Conservation (phyloP, 1,140 invertebrate genomes). For the Zaprionus camerounensis region DNA sequence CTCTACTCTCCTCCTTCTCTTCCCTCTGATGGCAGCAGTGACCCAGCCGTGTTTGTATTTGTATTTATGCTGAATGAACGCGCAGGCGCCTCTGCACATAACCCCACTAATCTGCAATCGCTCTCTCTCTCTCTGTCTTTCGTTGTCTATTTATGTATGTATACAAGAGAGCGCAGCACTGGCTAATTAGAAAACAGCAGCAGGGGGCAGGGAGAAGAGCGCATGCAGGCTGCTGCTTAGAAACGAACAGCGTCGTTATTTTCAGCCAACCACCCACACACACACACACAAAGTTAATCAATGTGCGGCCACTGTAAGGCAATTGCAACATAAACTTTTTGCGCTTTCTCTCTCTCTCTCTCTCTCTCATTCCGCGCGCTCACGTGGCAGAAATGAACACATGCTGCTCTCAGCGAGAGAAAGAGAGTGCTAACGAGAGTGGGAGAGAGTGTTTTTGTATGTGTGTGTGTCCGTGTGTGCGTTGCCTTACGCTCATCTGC, state of each 20-base stretch:
- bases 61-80: conserved; percentile 36
- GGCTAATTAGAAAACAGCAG: conserved; percentile 34
- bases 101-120: conserved; percentile 29
- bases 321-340: conserved; percentile 49
- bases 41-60: conserved; percentile 38
- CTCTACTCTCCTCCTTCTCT: neutral
- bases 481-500: conserved; percentile 50
- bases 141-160: conserved; percentile 41
- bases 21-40: conserved; percentile 16
- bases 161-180: conserved; percentile 28
- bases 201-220: neutral
- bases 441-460: neutral
- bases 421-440: neutral
- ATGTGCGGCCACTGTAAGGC: conserved; percentile 33
- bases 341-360: conserved; percentile 19
- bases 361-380: conserved; percentile 4
- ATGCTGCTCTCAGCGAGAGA: conserved; percentile 14
- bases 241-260: conserved; percentile 35
- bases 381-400: conserved; percentile 45
- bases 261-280: conserved; percentile 31
- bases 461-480: neutral
- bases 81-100: conserved; percentile 38
- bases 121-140: conserved; percentile 31
- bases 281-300: conserved; percentile 13
- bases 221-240: conserved; percentile 16